Evolutionary conservation across 2,888 invertebrate species (phyloP).

Genomic region (Spialia ferax): DNA sequence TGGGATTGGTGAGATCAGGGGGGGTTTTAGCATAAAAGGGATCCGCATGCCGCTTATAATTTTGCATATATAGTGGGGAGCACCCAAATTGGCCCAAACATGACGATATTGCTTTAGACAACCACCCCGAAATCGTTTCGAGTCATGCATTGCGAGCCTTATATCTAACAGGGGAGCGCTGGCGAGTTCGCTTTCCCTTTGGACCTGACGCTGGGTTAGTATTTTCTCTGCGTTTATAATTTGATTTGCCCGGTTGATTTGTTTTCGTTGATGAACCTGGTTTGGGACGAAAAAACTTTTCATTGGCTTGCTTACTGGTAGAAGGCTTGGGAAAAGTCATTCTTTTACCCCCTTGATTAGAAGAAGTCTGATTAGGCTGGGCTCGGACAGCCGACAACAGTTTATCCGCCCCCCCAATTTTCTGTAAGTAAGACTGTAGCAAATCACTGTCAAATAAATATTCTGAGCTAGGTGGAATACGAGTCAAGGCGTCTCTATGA

Average conservation of each 20-base stretch:
- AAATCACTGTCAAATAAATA: neutral
- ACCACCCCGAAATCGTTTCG: constrained; percentile 31
- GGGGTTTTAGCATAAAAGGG: constrained; percentile 37
- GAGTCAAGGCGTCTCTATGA: constrained; percentile 10
- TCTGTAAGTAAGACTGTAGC: constrained; percentile 13
- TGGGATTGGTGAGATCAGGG: constrained; percentile 33
- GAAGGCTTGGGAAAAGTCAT: constrained; percentile 9
- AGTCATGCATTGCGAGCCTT: constrained; percentile 22
- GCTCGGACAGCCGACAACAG: neutral
- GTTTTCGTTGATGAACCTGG: neutral
- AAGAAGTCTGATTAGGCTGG: neutral
- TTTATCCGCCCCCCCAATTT: constrained; percentile 30
- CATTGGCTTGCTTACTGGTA: constrained; percentile 15
- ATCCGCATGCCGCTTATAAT: constrained; percentile 37
- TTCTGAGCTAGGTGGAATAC: constrained; percentile 21
- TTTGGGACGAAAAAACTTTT: constrained; percentile 18
- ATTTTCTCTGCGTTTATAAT: neutral
- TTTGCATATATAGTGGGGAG: constrained; percentile 40
- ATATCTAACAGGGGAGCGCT: constrained; percentile 17
- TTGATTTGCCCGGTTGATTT: constrained; percentile 1
- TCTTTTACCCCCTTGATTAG: neutral
- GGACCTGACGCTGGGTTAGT: neutral
- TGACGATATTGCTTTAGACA: constrained; percentile 37
- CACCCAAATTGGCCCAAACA: constrained; percentile 39
- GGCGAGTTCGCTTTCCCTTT: constrained; percentile 7